These are phyloP conservation scores for Dryomyza anilis DNA, from an alignment of 2,888 invertebrate species.

Conservation along the genomic window DNA sequence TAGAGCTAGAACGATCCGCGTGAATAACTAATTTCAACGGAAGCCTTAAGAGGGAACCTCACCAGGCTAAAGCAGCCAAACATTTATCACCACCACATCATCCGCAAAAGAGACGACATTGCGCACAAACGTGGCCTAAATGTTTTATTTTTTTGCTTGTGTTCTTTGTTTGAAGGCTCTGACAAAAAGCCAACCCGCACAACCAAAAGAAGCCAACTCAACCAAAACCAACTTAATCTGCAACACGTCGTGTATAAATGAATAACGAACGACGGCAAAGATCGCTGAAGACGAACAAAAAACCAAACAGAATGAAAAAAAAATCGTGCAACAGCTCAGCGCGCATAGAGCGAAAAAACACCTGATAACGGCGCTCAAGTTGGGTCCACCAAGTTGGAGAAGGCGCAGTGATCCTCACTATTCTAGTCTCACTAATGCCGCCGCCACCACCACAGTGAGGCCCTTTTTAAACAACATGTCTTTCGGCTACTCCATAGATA, in stretches of 20 bases:
- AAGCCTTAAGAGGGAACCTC: conserved; percentile 38
- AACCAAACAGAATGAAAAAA: too few species aligned
- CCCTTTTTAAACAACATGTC: too few species aligned
- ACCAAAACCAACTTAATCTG: conserved; percentile 31
- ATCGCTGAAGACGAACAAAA: neutral
- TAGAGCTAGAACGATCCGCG: conserved; percentile 52
- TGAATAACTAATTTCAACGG: conserved; percentile 60
- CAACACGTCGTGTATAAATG: conserved; percentile 38
- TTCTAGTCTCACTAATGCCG: neutral
- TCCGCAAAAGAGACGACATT: conserved; percentile 27
- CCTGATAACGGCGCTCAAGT: conserved; percentile 37
- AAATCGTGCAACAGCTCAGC: conserved; percentile 35
- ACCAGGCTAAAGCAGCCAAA: conserved; percentile 27
- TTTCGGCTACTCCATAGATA: too few species aligned
- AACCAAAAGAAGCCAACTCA: conserved; percentile 18
- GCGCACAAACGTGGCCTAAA: conserved; percentile 11
- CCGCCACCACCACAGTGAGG: neutral
- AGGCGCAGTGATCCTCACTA: neutral
- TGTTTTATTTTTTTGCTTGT: neutral
- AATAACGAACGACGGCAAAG: too few species aligned
- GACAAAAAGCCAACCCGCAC: conserved; percentile 5
- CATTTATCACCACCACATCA: conserved; percentile 51
- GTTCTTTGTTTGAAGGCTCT: neutral
- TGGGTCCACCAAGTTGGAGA: neutral
- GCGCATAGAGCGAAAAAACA: conserved; percentile 40